Base-by-base conservation (phyloP, 2,888 invertebrate genomes). In the Agrilus cyanescens region DNA sequence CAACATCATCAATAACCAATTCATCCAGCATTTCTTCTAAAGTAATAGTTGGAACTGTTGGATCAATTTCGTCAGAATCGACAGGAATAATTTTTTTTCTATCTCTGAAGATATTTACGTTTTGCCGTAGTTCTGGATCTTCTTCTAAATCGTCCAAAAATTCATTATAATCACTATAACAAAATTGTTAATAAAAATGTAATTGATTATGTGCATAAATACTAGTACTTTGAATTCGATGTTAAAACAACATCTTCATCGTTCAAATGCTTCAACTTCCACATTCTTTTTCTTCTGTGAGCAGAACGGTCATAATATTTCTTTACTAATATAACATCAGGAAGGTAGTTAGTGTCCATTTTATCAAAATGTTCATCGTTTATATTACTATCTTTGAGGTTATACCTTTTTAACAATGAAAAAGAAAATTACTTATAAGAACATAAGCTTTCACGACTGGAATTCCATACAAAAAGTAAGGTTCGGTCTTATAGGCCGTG, bases 141-240 rank as follows among this genome's bases (percentile, higher is more conserved):
- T 98, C 97, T 66, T 98, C 98, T 50, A 98, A 69, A 61, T 98
- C 98, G 55, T 97, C 93, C 67, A 97, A 71, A 71, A 98, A 98
- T 54, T 95, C 95, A 55, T 85, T 81, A 68, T 89, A 96, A 56
- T 96, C 95, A 55, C 88, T 90, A 63, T 29, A 32, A 32, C 35
- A 37, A 46, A 36, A 20, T 35, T 32, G n/a, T n/a, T n/a, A n/a
- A n/a, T 7, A 16, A 13, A n/a, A 32, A 42, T 10, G 10, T 36
- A 43, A 41, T 30, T 14, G 30, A 35, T 3, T 15, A 25, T 42
- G 37, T 12, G 38, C 14, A 40, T 41, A 20, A 16, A 43, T 18
- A 40, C 30, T 12, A 36, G 25, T 61, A 78, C 77, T 75, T 73
- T 51, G 76, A 75, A 40, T 75, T 78, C 20, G 78, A 78, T 57